Evolutionary conservation across 2,797 vertebrate genomes (phyloP), one percentile per base, ranked within the genome.

Genomic region (Uromys caudimaculatus): DNA sequence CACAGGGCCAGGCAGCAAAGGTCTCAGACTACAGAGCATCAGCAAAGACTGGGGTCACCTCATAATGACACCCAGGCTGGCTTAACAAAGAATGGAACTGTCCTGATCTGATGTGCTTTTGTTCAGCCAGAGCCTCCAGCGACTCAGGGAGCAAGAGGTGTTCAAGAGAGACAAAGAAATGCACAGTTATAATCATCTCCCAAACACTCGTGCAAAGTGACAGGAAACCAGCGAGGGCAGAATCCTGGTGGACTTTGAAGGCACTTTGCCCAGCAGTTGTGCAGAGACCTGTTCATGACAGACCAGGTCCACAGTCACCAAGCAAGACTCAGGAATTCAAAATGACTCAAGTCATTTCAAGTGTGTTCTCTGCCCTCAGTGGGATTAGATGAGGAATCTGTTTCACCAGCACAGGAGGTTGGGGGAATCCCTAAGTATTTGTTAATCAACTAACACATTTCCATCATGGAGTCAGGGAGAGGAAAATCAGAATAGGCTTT

Each of bases 21-120:
- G 75, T 62, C 73, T 76, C 56, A 10, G 41, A 27, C 8, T 7
- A 5, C 1, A 50, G 64, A 44, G 11, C 7, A 3, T 32, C 41
- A 4, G 38, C 32, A 56, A 56, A 13, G 69, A 56, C 12, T 0
- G 17, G 50, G 41, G 44, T 27, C 24, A 1, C 7, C 9, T 71
- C 16, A 2, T 10, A 9, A 9, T 0, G 12, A n/a, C 0, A 56
- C 1, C 0, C 44, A n/a, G 44, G 44, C 35, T 52, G n/a, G 0
- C 44, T 60, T 24, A 3, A n/a, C 24, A 7, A 14, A 13, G 27
- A n/a, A 4, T 7, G 2, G 3, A 17, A 3, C 12, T 13, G 3
- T 60, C 17, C 82, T 32, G 41, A 50, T 3, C 56, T 1, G 0
- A 47, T 11, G 11, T 0, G 3, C 64, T 32, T 35, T 3, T 12